phyloP scores from a whole-genome alignment of 2,113 vertebrate species.

The Myiozetetes cayanensis region DNA sequence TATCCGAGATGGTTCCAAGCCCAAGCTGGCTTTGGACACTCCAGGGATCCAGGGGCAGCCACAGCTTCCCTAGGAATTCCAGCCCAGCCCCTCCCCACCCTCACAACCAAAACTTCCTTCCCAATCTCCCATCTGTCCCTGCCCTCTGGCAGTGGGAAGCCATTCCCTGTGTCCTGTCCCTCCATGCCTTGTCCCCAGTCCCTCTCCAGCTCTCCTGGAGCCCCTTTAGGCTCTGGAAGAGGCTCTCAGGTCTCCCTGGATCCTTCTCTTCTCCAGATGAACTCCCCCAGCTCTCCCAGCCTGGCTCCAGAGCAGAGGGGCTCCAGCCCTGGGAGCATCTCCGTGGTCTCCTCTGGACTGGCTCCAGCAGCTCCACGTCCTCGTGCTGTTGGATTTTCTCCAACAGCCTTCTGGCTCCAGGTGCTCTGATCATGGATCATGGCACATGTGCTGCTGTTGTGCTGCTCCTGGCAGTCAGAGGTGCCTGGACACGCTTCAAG shows the following conservation, averaged over 20 bases:
- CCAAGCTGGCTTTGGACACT: background rate
- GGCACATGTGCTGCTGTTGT: background rate
- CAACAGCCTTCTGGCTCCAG: background rate
- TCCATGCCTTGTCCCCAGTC: background rate
- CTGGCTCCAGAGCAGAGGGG: background rate
- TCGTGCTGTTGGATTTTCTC: background rate
- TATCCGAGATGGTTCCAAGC: fast-evolving
- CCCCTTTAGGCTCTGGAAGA: background rate
- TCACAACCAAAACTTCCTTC: fast-evolving
- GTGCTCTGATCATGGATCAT: background rate
- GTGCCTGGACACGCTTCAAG: background rate
- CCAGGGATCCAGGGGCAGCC: background rate
- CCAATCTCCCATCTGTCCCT: fast-evolving
- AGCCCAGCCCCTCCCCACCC: fast-evolving
- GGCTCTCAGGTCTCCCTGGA: no score
- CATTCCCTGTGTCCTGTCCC: background rate
- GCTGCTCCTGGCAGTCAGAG: background rate
- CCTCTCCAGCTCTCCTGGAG: background rate
- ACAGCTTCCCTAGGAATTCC: background rate
- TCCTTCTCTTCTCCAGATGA: no score
- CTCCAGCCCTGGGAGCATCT: background rate
- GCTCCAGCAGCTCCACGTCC: background rate
- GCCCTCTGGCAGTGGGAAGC: background rate
- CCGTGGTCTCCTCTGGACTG: background rate
- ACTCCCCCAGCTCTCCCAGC: background rate